Percentiles rank a stretch among this genome's conserved stretches.
These are phyloP conservation scores for Acipenser ruthenus DNA, from an alignment of 2,797 vertebrate genomes.

Conservation along the genomic window DNA sequence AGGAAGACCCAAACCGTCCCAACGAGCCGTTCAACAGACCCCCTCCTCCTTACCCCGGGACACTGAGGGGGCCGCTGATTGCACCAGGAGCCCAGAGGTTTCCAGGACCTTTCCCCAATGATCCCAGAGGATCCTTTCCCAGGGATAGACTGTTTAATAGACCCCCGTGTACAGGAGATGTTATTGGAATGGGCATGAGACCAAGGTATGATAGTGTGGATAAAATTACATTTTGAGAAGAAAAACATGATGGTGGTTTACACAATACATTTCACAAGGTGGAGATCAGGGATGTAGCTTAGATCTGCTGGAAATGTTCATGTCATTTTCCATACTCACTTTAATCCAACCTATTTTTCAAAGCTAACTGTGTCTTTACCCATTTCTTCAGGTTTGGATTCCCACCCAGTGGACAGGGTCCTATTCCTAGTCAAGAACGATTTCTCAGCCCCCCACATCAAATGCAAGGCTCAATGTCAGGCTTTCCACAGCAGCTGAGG, in stretches of 20 bases:
- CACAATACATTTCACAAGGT: too few relatives aligned
- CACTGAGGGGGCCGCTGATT: slow-evolving; percentile 61
- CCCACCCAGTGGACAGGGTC: slow-evolving; percentile 64
- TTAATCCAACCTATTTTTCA: too few relatives aligned
- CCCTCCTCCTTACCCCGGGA: slow-evolving; percentile 91
- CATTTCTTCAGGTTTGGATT: slow-evolving; percentile 70
- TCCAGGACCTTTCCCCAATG: slow-evolving; percentile 69
- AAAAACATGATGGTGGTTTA: too few relatives aligned
- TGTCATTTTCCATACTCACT: too few relatives aligned
- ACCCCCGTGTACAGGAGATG: slow-evolving; percentile 70
- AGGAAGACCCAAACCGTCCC: slow-evolving; percentile 65
- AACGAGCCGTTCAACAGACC: slow-evolving; percentile 78
- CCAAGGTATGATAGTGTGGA: slow-evolving; percentile 28
- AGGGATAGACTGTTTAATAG: slow-evolving; percentile 72
- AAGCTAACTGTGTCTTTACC: too few relatives aligned
- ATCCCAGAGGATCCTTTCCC: slow-evolving; percentile 68
- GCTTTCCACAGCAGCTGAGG: slow-evolving; percentile 78
- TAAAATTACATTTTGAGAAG: too few relatives aligned
- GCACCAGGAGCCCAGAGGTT: slow-evolving; percentile 57
- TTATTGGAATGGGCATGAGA: slow-evolving; percentile 66
- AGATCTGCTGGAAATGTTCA: too few relatives aligned
- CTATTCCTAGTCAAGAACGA: slow-evolving; percentile 70
- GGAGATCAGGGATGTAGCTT: too few relatives aligned
- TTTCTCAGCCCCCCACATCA: slow-evolving; percentile 75
- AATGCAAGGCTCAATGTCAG: slow-evolving; percentile 59